Evolutionary conservation across 1,140 invertebrate species (phyloP).

Genomic region (Oryctes rhinoceros): DNA sequence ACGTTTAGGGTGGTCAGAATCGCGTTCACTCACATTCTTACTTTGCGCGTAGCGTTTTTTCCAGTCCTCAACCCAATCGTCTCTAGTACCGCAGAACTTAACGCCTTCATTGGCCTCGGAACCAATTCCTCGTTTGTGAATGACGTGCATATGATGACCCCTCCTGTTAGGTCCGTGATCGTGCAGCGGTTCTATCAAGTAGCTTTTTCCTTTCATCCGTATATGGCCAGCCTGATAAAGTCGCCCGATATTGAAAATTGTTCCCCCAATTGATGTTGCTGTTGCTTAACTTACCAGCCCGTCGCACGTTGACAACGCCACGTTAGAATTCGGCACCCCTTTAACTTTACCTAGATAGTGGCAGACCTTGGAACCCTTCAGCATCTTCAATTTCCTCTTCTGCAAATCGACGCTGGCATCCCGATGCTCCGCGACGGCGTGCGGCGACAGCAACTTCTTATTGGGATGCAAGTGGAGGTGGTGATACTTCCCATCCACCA

Average conservation of each 20-base stretch:
- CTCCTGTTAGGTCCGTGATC: conserved; percentile 54
- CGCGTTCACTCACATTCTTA: not conserved
- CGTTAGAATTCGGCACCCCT: conserved; percentile 59
- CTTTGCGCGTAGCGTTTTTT: conserved; percentile 57
- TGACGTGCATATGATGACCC: conserved; percentile 61
- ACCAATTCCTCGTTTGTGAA: conserved; percentile 57
- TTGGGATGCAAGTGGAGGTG: conserved; percentile 61
- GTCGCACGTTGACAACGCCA: conserved; percentile 64
- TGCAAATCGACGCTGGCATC: conserved; percentile 49
- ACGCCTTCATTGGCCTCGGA: not conserved
- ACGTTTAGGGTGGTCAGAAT: conserved; percentile 45
- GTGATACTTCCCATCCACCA: conserved; percentile 52
- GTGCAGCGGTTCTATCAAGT: conserved; percentile 66
- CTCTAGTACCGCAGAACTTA: conserved; percentile 53
- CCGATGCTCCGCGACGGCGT: conserved; percentile 53
- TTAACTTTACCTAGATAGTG: conserved; percentile 62
- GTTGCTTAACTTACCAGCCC: conserved; percentile 64
- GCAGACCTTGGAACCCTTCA: conserved; percentile 58
- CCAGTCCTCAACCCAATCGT: conserved; percentile 62
- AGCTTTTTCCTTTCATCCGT: conserved; percentile 60
- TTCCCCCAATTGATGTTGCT: too few species aligned
- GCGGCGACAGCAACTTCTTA: conserved; percentile 57
- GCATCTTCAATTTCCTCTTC: conserved; percentile 50
- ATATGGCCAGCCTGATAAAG: conserved; percentile 63
- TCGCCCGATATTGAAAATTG: too few species aligned